Conservation (phyloP, 2,797 vertebrate species). For the Euthynnus affinis region DNA sequence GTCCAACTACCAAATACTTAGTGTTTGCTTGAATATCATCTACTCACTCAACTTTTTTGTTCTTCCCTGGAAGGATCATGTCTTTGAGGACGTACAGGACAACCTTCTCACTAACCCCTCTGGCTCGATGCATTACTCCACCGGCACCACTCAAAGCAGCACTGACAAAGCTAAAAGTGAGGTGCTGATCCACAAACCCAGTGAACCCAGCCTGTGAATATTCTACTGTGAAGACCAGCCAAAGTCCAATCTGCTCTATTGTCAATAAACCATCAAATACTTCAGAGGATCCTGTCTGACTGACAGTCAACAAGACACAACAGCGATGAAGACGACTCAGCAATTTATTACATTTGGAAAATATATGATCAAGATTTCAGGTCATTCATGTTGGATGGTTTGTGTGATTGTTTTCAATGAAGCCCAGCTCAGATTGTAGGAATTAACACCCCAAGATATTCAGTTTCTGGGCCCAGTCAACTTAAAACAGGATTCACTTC, state of each 20-base stretch:
- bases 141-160: not conserved
- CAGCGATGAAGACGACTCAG: no score
- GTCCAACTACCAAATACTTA: not conserved
- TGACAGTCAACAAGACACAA: no score
- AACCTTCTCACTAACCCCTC: not conserved
- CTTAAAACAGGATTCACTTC: no score
- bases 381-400: no score
- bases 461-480: no score
- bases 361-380: no score
- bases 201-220: constrained; percentile 33
- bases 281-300: no score
- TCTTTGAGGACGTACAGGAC: constrained; percentile 53
- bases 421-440: no score
- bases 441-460: no score
- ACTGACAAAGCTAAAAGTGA: not conserved
- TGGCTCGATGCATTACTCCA: not conserved
- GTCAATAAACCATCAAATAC: no score
- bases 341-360: no score
- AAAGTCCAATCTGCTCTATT: not conserved
- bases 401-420: no score
- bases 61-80: constrained; percentile 19
- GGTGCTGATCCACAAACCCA: not conserved
- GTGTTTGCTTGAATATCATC: not conserved
- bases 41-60: not conserved
- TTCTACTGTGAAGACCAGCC: not conserved